Evolutionary conservation across 2,888 invertebrate genomes (phyloP).

Genomic region (Drosophila sordidapex): DNA sequence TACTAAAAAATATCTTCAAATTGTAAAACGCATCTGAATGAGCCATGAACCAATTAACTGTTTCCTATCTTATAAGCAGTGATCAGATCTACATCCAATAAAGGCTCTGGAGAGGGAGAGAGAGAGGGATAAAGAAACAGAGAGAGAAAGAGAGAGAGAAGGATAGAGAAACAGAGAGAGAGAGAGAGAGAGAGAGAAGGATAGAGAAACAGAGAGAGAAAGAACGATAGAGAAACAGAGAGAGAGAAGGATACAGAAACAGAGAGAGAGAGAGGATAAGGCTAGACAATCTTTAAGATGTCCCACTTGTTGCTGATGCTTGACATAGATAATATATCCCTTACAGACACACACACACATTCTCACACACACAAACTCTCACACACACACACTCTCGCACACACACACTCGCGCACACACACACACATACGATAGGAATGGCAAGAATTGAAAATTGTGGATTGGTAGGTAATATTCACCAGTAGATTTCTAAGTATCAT

Average conservation of each 20-base stretch:
- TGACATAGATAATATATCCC: neutral
- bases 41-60: too few species aligned
- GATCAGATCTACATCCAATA: neutral
- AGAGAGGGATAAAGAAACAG: too few species aligned
- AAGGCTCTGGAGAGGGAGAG: neutral
- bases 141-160: neutral
- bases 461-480: slow-evolving; percentile 73
- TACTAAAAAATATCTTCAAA: neutral
- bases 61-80: too few species aligned
- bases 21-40: too few species aligned
- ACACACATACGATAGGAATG: neutral
- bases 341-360: slow-evolving; percentile 3
- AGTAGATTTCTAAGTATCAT: slow-evolving; percentile 74
- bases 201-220: neutral
- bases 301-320: slow-evolving; percentile 22
- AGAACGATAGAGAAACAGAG: neutral
- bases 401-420: neutral
- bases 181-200: neutral
- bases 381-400: neutral
- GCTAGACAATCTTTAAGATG: neutral
- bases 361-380: too few species aligned
- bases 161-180: too few species aligned
- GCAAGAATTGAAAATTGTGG: slow-evolving; percentile 5
- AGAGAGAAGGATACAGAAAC: neutral
- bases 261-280: neutral